Conservation (phyloP, 2,888 invertebrate species). For the Clitarchus hookeri region DNA sequence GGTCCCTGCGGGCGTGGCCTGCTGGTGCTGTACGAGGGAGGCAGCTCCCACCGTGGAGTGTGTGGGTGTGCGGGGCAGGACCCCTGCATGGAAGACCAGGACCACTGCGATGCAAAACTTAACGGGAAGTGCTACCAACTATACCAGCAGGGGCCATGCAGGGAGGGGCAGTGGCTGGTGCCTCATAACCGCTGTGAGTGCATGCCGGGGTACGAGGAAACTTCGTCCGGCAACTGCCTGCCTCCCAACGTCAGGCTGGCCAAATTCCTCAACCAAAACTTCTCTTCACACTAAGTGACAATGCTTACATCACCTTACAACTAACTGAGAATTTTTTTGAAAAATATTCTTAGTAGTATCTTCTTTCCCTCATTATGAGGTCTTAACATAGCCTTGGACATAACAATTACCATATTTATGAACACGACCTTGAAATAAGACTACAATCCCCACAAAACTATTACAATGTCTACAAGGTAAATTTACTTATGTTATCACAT, state of each 20-base stretch:
- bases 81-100: slow-evolving; percentile 37
- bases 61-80: slow-evolving; percentile 59
- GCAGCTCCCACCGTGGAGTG: slow-evolving; percentile 80
- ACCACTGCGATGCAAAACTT: slow-evolving; percentile 66
- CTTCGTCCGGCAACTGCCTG: slow-evolving; percentile 57
- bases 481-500: too few relatives aligned
- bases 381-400: too few relatives aligned
- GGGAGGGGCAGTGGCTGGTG: slow-evolving; percentile 70
- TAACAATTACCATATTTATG: too few relatives aligned
- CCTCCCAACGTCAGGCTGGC: slow-evolving; percentile 67
- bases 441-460: too few relatives aligned
- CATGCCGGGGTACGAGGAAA: slow-evolving; percentile 65
- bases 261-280: slow-evolving; percentile 60
- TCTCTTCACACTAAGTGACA: too few relatives aligned
- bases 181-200: slow-evolving; percentile 70
- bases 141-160: slow-evolving; percentile 78
- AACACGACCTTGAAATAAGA: too few relatives aligned
- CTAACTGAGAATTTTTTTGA: too few relatives aligned
- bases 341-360: too few relatives aligned
- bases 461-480: too few relatives aligned
- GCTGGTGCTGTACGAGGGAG: slow-evolving; percentile 82
- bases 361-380: too few relatives aligned
- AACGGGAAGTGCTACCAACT: slow-evolving; percentile 75
- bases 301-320: too few relatives aligned
- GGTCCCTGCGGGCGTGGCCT: slow-evolving; percentile 76